These are phyloP conservation scores for Cuculus canorus DNA, from an alignment of 2,797 vertebrate genomes.

Conservation along the genomic window DNA sequence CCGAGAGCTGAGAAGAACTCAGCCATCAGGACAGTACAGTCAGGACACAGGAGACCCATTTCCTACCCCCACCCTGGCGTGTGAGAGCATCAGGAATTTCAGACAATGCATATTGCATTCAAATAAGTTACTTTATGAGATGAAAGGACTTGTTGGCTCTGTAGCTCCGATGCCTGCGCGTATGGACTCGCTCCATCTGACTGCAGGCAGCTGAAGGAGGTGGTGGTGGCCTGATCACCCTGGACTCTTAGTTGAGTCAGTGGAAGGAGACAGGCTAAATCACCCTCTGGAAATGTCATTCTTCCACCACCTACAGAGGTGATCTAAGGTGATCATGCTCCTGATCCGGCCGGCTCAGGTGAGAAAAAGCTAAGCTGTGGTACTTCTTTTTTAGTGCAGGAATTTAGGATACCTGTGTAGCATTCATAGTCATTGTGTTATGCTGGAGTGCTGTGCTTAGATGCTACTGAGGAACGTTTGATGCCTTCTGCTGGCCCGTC, in stretches of 20 bases:
- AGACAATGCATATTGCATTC: background rate
- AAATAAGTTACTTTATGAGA: background rate
- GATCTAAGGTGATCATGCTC: background rate
- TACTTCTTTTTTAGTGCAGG: background rate
- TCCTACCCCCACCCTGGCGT: background rate
- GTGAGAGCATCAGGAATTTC: background rate
- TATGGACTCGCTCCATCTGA: background rate
- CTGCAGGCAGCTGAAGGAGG: background rate
- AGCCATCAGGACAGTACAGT: background rate
- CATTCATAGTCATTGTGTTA: background rate
- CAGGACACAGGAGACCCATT: background rate
- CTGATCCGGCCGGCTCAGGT: background rate
- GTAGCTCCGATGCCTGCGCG: background rate
- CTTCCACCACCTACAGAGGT: background rate
- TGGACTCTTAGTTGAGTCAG: background rate
- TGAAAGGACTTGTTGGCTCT: background rate
- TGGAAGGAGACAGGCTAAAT: background rate
- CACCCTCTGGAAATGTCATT: background rate
- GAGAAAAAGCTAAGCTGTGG: background rate
- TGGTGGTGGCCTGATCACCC: background rate
- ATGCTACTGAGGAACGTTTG: background rate
- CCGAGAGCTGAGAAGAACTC: background rate
- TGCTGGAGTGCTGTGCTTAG: background rate
- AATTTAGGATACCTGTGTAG: background rate
- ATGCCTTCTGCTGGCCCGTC: background rate